Evolutionary conservation across 2,797 vertebrate genomes (phyloP).

Genomic region (Corythornis leucogaster): DNA sequence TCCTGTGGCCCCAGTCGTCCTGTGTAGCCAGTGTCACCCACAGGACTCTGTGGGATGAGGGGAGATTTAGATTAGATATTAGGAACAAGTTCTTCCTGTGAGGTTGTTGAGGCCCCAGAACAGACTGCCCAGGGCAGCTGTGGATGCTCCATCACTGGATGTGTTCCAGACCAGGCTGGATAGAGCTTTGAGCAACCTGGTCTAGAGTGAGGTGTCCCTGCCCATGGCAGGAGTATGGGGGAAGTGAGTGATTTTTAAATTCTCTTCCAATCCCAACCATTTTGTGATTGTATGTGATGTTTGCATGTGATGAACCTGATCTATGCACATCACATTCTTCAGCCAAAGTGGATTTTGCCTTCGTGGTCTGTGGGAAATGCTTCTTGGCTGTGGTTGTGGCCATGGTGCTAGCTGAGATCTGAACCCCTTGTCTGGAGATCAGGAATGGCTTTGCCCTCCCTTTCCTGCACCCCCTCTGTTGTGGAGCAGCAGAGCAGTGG

Average conservation of each 20-base stretch:
- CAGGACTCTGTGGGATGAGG: not conserved
- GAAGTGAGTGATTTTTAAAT: not conserved
- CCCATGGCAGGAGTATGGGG: not conserved
- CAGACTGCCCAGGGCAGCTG: not conserved
- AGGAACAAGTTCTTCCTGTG: not conserved
- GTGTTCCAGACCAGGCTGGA: not conserved
- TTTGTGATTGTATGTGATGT: too few species aligned
- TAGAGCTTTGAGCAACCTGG: not conserved
- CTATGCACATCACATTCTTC: fast-evolving
- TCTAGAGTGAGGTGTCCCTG: not conserved
- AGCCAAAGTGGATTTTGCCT: not conserved
- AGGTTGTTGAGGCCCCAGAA: not conserved
- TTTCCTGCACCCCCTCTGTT: not conserved
- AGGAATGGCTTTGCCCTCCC: not conserved
- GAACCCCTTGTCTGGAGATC: not conserved
- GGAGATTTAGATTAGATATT: too few species aligned
- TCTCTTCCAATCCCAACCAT: not conserved
- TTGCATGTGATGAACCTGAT: too few species aligned
- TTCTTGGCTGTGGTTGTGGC: not conserved
- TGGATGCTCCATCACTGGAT: not conserved
- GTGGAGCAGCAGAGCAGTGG: not conserved
- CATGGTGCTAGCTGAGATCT: not conserved
- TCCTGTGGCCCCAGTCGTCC: fast-evolving
- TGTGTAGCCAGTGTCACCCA: fast-evolving
- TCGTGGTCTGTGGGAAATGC: not conserved